Conservation (phyloP, 2,888 invertebrate genomes). For the Frankliniella intonsa region DNA sequence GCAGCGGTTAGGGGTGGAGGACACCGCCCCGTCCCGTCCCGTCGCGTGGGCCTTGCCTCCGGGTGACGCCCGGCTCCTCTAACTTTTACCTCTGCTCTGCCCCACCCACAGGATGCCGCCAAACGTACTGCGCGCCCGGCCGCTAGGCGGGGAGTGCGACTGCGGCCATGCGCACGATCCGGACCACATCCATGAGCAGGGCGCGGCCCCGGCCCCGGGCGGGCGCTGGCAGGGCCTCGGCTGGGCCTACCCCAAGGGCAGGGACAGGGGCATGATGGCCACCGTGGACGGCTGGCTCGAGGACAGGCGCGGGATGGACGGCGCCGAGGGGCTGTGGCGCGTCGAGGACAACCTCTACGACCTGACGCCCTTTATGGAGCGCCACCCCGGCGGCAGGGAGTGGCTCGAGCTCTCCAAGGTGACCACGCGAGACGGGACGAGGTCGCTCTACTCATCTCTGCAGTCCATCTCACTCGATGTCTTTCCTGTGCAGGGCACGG, state of each 20-base stretch:
- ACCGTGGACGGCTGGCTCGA: conserved; percentile 57
- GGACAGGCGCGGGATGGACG: conserved; percentile 62
- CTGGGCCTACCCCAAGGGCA: conserved; percentile 53
- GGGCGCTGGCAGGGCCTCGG: conserved; percentile 36
- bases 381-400: conserved; percentile 80
- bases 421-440: too few relatives aligned
- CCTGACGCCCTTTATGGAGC: conserved; percentile 67
- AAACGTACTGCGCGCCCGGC: conserved; percentile 29
- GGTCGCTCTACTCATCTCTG: neutral
- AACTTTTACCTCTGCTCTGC: neutral
- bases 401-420: conserved; percentile 56
- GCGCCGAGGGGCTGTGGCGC: conserved; percentile 74
- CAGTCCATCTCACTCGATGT: neutral
- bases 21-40: too few relatives aligned
- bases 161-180: conserved; percentile 37
- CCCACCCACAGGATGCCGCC: conserved; percentile 1
- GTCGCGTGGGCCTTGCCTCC: too few relatives aligned
- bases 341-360: conserved; percentile 76
- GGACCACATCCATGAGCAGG: conserved; percentile 10
- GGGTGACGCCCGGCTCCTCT: too few relatives aligned
- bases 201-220: neutral
- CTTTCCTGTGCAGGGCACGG: conserved; percentile 57
- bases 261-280: conserved; percentile 49
- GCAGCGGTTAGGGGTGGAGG: too few relatives aligned
- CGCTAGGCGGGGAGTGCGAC: conserved; percentile 37